Base-by-base conservation (phyloP, 2,797 vertebrate species). In the Lutjanus argentimaculatus region DNA sequence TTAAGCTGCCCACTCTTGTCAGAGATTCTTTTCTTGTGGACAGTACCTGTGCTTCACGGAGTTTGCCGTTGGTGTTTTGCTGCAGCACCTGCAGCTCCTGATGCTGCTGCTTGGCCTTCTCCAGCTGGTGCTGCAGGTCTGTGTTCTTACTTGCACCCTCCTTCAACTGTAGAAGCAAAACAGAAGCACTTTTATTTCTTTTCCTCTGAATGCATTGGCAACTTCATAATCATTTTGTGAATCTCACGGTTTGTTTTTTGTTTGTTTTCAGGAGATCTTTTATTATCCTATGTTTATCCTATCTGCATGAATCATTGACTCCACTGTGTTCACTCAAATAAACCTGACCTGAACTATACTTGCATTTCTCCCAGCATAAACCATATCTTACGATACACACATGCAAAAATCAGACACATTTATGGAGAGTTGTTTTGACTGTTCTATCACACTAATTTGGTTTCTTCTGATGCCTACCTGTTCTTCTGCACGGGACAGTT, bases 61-160 rank as follows among this genome's bases (percentile, higher is more conserved):
- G 96, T 90, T 98, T 99, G 75, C 97, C 96, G 57, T 97, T 99
- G 45, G 98, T 99, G 84, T 89, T 97, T 89, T 99, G 98, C 73
- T 99, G 98, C 83, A 98, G 94, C 0, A 94, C 96, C 90, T 98
- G 98, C 59, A 99, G 96, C 84, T 99, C 99, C 93, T 98, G 98
- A 88, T 99, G 96, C 78, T 99, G 98, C 80, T 99, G 98, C 82
- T 97, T 98, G 84, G 96, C 95, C 92, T 99, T 99, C 69, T 99
- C 98, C 94, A 99, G 92, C 12, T 98, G 98, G 93, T 99, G 97
- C 13, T 99, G 98, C 68, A 99, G 74, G 88, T 99, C 99, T 43
- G 96, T 96, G 80, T 90, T 96, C 92, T 95, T 97, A 88, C 94
- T 91, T 72, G 88, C 93, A 91, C 95, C 96, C 92, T 98, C 98